Percentiles rank a stretch among this genome's conserved stretches.
These are phyloP conservation scores for Calephelis perditalis DNA, from an alignment of 2,888 invertebrate species.

Conservation along the genomic window DNA sequence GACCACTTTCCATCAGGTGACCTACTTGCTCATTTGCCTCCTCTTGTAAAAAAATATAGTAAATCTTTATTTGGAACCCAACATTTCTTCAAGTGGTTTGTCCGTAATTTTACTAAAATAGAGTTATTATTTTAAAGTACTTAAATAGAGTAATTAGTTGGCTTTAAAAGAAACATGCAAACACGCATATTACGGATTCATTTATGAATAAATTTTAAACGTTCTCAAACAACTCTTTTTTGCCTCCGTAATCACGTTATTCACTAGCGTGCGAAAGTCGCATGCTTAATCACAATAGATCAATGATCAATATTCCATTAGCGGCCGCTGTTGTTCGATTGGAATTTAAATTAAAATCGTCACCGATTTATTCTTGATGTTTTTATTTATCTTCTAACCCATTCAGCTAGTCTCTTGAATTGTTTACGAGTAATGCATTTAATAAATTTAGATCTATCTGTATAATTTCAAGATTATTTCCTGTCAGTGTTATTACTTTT, in stretches of 20 bases:
- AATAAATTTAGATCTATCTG: no score
- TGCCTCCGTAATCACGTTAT: slow-evolving; percentile 13
- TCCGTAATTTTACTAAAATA: no score
- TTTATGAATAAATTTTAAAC: slow-evolving; percentile 8
- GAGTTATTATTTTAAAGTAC: background rate
- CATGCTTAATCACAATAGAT: slow-evolving; percentile 25
- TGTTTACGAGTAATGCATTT: slow-evolving; percentile 14
- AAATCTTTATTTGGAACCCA: no score
- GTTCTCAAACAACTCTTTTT: slow-evolving; percentile 11
- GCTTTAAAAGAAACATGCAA: no score
- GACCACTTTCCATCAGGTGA: no score
- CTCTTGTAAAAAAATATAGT: no score
- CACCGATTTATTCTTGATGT: slow-evolving; percentile 34
- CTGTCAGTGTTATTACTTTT: no score
- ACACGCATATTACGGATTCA: background rate
- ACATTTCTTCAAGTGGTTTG: no score
- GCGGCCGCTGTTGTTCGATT: slow-evolving; percentile 29
- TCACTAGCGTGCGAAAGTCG: slow-evolving; percentile 23
- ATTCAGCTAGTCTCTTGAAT: slow-evolving; percentile 25
- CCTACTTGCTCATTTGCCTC: no score
- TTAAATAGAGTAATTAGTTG: no score
- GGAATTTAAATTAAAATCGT: slow-evolving; percentile 27
- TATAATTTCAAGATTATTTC: no score
- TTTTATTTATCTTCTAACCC: slow-evolving; percentile 29
- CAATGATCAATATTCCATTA: slow-evolving; percentile 29